phyloP scores from a whole-genome alignment of 2,888 invertebrate species.

The Stenotaenia linearis region DNA sequence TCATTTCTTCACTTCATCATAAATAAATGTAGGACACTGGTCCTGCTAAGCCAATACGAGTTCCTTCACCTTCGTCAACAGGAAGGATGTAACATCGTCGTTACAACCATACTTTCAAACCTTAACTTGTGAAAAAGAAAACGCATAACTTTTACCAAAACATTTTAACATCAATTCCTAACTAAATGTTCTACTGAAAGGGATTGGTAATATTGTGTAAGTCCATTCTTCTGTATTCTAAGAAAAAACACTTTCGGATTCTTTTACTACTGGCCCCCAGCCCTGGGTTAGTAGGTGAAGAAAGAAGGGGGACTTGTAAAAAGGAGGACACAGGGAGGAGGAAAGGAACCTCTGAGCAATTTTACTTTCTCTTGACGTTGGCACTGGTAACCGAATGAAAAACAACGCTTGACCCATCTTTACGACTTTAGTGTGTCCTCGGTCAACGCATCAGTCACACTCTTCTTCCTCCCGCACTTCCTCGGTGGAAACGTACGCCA shows the following conservation, averaged over 20 bases:
- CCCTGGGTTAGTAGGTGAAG: neutral
- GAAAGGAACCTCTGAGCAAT: neutral
- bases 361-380: neutral
- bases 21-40: constrained; percentile 19
- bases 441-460: constrained; percentile 7
- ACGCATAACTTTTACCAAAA: neutral
- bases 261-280: neutral
- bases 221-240: neutral
- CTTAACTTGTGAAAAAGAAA: neutral
- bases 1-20: constrained; percentile 15
- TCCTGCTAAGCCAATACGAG: neutral
- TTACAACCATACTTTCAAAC: neutral
- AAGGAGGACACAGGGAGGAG: neutral
- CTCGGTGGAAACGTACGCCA: neutral
- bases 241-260: neutral
- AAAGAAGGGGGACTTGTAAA: neutral
- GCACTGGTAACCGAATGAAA: neutral
- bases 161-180: too few relatives aligned
- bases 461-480: constrained; percentile 5
- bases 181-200: too few relatives aligned
- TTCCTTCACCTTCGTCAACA: constrained; percentile 20
- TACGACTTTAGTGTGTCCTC: neutral
- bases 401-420: constrained; percentile 1
- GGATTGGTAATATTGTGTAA: neutral
- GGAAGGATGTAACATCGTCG: constrained; percentile 5